Base-by-base conservation (phyloP, 2,797 vertebrate genomes). In the Acanthurus tractus region DNA sequence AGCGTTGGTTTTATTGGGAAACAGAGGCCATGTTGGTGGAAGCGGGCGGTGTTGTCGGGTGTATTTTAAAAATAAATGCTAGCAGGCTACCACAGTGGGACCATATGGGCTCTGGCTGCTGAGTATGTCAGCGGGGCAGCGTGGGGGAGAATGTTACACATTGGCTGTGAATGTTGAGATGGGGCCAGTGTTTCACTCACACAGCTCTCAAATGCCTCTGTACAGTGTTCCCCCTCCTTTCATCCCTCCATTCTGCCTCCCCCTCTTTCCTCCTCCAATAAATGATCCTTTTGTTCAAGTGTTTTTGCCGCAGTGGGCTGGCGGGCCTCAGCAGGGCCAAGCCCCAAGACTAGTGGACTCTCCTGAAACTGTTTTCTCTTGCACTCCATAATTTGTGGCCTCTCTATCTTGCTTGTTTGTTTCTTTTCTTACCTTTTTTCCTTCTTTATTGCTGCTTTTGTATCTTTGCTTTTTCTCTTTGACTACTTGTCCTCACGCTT, bases 131-230 rank as follows among this genome's bases (percentile, higher is more conserved):
- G 81, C 55, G 55, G 84, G 86, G 77, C 63, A 71, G 86, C n/a
- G 56, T 59, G 70, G 82, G 78, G 89, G 87, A 65, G 87, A 84
- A 87, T 93, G 93, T 90, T 90, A 89, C 89, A 90, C 88, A 84
- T 89, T 95, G 94, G 92, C 94, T 95, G 93, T 94, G 92, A 95
- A 95, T 93, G 92, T 93, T 94, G 93, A 94, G 92, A 92, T 84
- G 88, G 85, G 92, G 93, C 94, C 94, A 95, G 87, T 82, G 84
- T 88, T 93, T 90, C 87, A 76, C 88, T 95, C 88, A 80, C 86
- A 83, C 81, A 74, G 80, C 77, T 88, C 91, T 90, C 84, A 80
- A 92, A 92, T 92, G 89, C 90, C 84, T 91, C 87, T 88, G 90
- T 92, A 89, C 93, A 90, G 92, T 93, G 84, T 79, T 74, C 77